These are phyloP conservation scores for Kryphioiulus occultus DNA, from an alignment of 2,888 invertebrate species.

Conservation along the genomic window DNA sequence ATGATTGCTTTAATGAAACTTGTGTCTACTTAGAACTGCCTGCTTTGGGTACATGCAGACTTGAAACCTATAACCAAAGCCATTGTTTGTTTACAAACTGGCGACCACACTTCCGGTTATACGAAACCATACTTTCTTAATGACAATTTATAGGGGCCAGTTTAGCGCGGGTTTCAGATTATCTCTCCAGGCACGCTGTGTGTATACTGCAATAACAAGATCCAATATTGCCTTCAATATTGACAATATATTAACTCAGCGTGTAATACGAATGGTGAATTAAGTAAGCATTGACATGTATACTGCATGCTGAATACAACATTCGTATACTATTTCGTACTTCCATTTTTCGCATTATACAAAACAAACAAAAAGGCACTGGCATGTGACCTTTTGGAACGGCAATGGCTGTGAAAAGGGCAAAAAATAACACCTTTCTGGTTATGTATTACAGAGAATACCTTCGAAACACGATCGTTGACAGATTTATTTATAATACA, in stretches of 20 bases:
- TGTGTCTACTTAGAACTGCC: neutral
- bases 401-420: neutral
- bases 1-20: neutral
- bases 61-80: neutral
- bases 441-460: neutral
- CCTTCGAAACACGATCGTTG: neutral
- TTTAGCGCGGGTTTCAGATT: neutral
- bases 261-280: too few relatives aligned
- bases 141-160: neutral
- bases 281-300: too few relatives aligned
- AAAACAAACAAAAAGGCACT: neutral
- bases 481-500: conserved; percentile 22
- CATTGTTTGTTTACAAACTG: conserved; percentile 1
- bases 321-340: too few relatives aligned
- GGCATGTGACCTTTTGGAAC: neutral
- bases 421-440: neutral
- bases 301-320: too few relatives aligned
- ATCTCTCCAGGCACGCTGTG: neutral
- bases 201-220: too few relatives aligned
- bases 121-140: neutral
- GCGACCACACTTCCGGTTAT: conserved; percentile 1
- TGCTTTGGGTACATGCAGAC: neutral
- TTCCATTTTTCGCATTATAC: neutral
- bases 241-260: too few relatives aligned
- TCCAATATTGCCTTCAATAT: too few relatives aligned